Evolutionary conservation across 2,888 invertebrate genomes (phyloP).

Genomic region (Salpingus planirostris): DNA sequence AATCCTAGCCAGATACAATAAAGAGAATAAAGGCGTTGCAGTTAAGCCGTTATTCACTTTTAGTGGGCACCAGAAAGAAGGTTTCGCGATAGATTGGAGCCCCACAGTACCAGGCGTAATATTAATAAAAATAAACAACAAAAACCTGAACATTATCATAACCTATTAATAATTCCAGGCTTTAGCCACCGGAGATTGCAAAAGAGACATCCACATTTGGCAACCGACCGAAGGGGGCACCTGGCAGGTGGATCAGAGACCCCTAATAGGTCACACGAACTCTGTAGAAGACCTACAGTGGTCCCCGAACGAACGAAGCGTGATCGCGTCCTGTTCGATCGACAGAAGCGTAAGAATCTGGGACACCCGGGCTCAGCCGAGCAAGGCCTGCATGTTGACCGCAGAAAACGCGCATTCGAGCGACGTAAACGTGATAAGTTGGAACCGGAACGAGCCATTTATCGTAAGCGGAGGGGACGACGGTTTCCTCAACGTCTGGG

Average conservation of each 20-base stretch:
- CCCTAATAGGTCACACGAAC: conserved; percentile 76
- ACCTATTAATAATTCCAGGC: too few relatives aligned
- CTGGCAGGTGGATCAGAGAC: conserved; percentile 88
- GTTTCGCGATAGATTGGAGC: conserved; percentile 94
- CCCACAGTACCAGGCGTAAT: conserved; percentile 67
- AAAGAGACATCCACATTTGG: conserved; percentile 92
- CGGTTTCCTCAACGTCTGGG: conserved; percentile 91
- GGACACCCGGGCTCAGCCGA: conserved; percentile 83
- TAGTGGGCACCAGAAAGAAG: conserved; percentile 86
- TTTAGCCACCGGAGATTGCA: conserved; percentile 89
- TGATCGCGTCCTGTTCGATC: conserved; percentile 81
- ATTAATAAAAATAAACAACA: too few relatives aligned
- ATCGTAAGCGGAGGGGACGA: conserved; percentile 92
- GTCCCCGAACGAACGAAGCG: conserved; percentile 92
- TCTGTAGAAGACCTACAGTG: conserved; percentile 98
- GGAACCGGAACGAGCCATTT: conserved; percentile 89
- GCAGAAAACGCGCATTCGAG: conserved; percentile 76
- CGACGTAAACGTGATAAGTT: conserved; percentile 96
- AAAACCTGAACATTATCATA: too few relatives aligned
- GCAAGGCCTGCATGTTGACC: conserved; percentile 86
- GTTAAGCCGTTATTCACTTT: conserved; percentile 74
- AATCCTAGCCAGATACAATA: conserved; percentile 54
- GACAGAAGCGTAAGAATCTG: conserved; percentile 90
- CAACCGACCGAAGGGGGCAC: conserved; percentile 63
- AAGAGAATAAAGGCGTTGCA: conserved; percentile 46